Conservation (phyloP, 2,888 invertebrate species). For the Busseola fusca region DNA sequence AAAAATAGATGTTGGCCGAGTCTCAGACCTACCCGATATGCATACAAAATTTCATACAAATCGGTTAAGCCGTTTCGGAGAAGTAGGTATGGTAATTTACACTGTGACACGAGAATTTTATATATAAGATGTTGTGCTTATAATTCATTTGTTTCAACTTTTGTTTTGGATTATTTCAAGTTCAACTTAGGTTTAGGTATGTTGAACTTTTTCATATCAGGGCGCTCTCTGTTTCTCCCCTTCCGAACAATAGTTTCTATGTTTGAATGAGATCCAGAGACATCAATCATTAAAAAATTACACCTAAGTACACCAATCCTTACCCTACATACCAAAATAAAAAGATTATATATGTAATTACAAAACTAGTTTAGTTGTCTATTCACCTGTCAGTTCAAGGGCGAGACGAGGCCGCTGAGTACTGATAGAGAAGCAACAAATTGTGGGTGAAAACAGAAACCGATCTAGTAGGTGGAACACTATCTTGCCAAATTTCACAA, state of each 20-base stretch:
- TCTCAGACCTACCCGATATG: no score
- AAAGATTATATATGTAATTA: slow-evolving; percentile 12
- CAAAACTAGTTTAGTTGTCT: slow-evolving; percentile 37
- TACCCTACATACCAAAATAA: background rate
- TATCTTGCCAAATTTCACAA: slow-evolving; percentile 49
- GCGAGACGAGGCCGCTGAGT: slow-evolving; percentile 20
- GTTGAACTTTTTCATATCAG: background rate
- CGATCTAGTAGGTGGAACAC: slow-evolving; percentile 12
- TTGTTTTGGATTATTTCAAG: background rate
- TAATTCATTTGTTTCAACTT: slow-evolving; percentile 3
- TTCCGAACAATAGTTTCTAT: background rate
- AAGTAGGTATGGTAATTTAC: no score
- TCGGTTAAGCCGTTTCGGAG: no score
- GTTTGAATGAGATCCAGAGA: background rate
- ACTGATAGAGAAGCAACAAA: slow-evolving; percentile 12
- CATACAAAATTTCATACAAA: no score
- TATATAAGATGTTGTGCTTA: background rate
- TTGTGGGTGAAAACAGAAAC: slow-evolving; percentile 23
- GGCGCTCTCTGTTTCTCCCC: background rate
- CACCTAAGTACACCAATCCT: background rate
- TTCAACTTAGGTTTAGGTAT: background rate
- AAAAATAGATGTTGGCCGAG: no score
- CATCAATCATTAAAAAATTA: background rate
- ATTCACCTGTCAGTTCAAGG: slow-evolving; percentile 27
- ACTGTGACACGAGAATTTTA: no score